Evolutionary conservation across 1,140 invertebrate species (phyloP), one percentile per base, ranked within the genome.

Genomic region (Trissolcus basalis): DNA sequence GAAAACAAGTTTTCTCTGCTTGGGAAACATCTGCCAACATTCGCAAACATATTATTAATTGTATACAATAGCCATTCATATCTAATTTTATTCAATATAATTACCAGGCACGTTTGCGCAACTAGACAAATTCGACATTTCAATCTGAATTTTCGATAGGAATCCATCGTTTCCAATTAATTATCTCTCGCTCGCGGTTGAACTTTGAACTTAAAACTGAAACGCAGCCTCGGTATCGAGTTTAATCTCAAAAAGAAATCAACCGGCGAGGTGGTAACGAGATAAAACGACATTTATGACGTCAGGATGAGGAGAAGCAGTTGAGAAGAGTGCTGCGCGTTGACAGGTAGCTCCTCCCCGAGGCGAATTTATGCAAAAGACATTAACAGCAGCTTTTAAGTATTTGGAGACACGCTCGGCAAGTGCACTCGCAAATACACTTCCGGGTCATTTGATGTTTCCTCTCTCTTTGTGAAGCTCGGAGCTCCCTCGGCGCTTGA

Each of bases 391-490:
- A 49, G 48, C 36, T 65, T 49, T 64, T 48, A 58, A 75, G 72
- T 54, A 61, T 75, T 69, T 45, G 48, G 19, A 27, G 19, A 27
- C 19, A 27, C 19, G 19, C 19, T 27, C 19, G 19, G 53, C 55
- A 70, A 65, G 73, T 56, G 50, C 51, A 16, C 59, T 59, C 33
- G 56, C 71, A 50, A 65, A 60, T 55, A 70, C 45, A 73, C 76
- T 78, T 78, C 76, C 76, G 65, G 75, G 64, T 73, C 58, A 71
- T 78, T 73, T 64, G 64, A 72, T 16, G 69, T 67, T 77, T 65
- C 50, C 58, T 68, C 56, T 56, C 58, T 68, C 56, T 56, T 61
- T 63, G 56, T 56, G 75, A 79, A 56, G 36, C 9, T 47, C 63
- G 61, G 49, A 53, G 35, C 51, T 64, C 68, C 59, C 68, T 69